A percentile compares a stretch with the other conserved stretches of the same genome.
Conservation (phyloP, 2,797 vertebrate species). For the Hafferia zeledoni region DNA sequence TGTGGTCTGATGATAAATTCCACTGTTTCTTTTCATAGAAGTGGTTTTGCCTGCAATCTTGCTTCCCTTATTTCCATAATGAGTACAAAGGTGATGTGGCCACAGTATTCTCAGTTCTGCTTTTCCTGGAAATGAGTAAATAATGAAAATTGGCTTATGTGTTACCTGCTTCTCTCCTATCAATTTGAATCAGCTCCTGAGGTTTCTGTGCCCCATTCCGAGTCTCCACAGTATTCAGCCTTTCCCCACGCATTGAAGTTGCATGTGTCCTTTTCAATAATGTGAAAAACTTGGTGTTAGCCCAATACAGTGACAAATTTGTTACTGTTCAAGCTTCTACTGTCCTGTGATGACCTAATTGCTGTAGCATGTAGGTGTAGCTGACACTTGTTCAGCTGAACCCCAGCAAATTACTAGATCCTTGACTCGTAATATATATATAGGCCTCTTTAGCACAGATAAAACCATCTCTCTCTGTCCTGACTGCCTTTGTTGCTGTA, state of each 20-base stretch:
- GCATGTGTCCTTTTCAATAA: background rate
- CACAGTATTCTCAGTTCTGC: background rate
- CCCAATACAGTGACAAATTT: background rate
- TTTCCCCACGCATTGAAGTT: background rate
- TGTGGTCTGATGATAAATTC: background rate
- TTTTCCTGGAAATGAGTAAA: background rate
- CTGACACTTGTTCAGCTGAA: background rate
- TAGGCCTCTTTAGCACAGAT: background rate
- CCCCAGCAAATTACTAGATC: background rate
- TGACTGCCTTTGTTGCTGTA: background rate
- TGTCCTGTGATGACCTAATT: background rate
- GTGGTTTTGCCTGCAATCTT: background rate
- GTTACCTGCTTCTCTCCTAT: background rate
- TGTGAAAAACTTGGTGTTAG: background rate
- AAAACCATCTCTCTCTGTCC: background rate
- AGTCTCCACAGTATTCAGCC: background rate
- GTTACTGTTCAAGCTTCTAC: background rate
- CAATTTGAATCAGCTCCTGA: background rate
- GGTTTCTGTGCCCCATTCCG: background rate
- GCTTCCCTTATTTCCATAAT: background rate
- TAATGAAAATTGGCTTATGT: background rate
- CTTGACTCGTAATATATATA: fast-evolving
- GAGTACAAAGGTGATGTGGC: background rate
- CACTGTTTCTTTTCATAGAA: background rate
- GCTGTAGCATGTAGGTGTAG: background rate